phyloP scores from a whole-genome alignment of 2,113 vertebrate genomes.

The Lepidothrix coronata region DNA sequence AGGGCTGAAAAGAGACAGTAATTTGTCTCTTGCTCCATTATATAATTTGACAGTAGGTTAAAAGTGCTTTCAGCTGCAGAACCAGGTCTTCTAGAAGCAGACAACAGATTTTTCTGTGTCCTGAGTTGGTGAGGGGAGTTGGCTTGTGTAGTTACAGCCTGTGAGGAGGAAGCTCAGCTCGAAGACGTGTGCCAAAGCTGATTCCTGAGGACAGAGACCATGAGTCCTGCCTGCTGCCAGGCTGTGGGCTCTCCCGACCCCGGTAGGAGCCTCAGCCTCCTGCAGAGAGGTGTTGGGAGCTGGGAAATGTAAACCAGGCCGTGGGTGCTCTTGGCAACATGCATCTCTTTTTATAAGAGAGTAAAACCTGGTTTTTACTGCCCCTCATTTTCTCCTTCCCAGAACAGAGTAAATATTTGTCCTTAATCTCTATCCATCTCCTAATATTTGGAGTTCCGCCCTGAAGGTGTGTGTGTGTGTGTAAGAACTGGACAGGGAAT shows the following conservation, averaged over 20 bases:
- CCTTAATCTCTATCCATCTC: background rate
- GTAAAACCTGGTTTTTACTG: background rate
- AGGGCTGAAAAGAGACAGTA: background rate
- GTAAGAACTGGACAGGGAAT: background rate
- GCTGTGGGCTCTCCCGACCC: background rate
- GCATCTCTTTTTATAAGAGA: background rate
- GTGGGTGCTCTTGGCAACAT: background rate
- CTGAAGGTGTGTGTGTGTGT: background rate
- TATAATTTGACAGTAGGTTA: background rate
- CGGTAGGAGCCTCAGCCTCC: background rate
- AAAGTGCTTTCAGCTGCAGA: background rate
- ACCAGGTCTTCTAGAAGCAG: background rate
- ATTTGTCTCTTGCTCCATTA: background rate
- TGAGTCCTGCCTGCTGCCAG: background rate
- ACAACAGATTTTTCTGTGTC: background rate
- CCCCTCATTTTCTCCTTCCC: background rate
- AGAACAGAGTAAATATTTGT: background rate
- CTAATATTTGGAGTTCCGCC: background rate
- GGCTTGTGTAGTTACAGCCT: background rate
- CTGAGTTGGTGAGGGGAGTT: background rate
- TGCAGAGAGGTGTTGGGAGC: background rate
- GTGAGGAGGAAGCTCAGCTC: background rate
- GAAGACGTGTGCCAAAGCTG: background rate
- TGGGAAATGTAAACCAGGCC: background rate
- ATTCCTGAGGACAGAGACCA: background rate